phyloP scores from a whole-genome alignment of 2,888 invertebrate genomes.

The Tolmerus cingulatus region DNA sequence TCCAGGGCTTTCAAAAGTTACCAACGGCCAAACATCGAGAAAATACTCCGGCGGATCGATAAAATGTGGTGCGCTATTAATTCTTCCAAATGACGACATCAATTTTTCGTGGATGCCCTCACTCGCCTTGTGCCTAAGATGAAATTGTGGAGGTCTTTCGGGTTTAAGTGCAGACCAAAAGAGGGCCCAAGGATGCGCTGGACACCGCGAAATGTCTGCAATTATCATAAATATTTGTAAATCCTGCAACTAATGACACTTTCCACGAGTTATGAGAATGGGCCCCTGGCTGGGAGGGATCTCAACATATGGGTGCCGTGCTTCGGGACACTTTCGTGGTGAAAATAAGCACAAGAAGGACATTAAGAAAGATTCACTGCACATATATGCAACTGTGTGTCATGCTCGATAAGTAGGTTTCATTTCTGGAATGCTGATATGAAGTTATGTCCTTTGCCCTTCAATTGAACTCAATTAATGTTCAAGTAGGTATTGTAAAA shows the following conservation, averaged over 20 bases:
- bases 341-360: neutral
- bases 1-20: neutral
- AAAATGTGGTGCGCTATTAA: slow-evolving; percentile 20
- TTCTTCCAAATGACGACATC: slow-evolving; percentile 37
- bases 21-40: neutral
- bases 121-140: neutral
- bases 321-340: neutral
- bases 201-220: neutral
- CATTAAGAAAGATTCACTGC: neutral
- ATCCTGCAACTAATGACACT: slow-evolving; percentile 29
- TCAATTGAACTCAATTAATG: neutral
- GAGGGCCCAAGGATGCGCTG: neutral
- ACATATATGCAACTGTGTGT: neutral
- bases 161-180: neutral
- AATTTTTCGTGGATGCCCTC: slow-evolving; percentile 20
- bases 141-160: neutral
- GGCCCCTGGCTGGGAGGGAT: slow-evolving; percentile 1
- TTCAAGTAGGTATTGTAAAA: neutral
- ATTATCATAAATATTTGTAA: slow-evolving; percentile 40
- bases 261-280: slow-evolving; percentile 29
- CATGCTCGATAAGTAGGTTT: neutral
- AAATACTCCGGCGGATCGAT: neutral
- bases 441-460: neutral
- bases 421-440: neutral
- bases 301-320: neutral